A percentile compares a stretch with the other conserved stretches of the same genome.
phyloP scores from a whole-genome alignment of 92 coral and sea anemone species.

The Epizoanthus illoricatus region DNA sequence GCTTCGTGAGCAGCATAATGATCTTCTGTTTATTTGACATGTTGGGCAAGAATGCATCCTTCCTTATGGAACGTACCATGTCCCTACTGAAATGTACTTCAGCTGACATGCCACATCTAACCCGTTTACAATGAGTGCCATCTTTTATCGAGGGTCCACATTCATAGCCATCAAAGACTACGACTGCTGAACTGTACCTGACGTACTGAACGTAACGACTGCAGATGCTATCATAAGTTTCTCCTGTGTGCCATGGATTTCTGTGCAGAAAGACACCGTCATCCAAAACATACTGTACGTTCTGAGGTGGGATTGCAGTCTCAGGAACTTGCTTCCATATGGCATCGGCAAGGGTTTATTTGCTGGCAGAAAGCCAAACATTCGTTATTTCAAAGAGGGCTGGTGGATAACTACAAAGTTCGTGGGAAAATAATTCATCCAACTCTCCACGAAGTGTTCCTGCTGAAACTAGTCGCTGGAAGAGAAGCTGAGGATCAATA shows the following conservation, averaged over 20 bases:
- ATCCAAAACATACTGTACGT: slow-evolving; percentile 27
- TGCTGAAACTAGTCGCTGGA: too few species aligned
- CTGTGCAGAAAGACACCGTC: slow-evolving; percentile 36
- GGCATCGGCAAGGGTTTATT: slow-evolving; percentile 31
- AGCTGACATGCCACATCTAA: background rate
- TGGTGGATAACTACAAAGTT: slow-evolving; percentile 33
- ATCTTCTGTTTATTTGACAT: slow-evolving; percentile 19
- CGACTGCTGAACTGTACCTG: background rate
- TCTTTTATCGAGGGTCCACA: too few species aligned
- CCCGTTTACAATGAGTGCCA: slow-evolving; percentile 1
- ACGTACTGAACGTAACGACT: slow-evolving; percentile 28
- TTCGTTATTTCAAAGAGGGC: slow-evolving; percentile 14
- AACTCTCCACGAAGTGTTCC: background rate
- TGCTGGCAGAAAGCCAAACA: slow-evolving; percentile 9
- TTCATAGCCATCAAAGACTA: slow-evolving; percentile 32
- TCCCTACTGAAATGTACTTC: slow-evolving; percentile 1
- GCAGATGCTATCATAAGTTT: slow-evolving; percentile 3
- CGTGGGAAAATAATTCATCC: slow-evolving; percentile 10
- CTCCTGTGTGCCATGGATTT: slow-evolving; percentile 6
- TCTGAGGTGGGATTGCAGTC: too few species aligned
- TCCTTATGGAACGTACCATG: background rate
- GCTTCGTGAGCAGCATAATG: background rate
- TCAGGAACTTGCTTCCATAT: too few species aligned
- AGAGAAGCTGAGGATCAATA: too few species aligned
- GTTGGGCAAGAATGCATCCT: slow-evolving; percentile 16